Conservation (phyloP, 2,888 invertebrate genomes). For the Mesodorylaimus sp. region DNA sequence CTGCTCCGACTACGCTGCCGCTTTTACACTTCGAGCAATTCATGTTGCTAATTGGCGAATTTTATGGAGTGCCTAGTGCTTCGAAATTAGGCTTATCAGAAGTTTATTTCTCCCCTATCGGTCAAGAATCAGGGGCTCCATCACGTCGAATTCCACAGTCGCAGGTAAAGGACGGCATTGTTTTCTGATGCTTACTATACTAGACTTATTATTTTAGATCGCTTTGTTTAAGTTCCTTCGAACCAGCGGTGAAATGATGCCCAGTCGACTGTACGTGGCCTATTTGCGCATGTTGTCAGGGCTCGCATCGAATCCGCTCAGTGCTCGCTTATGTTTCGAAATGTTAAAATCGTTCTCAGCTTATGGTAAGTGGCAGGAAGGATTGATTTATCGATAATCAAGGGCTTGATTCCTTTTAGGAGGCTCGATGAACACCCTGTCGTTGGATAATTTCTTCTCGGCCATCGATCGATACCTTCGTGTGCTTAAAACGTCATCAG, state of each 20-base stretch:
- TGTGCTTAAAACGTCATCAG: constrained; percentile 37
- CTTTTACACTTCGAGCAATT: constrained; percentile 56
- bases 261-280: constrained; percentile 60
- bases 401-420: constrained; percentile 33
- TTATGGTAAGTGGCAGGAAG: too few species aligned
- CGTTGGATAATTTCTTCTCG: constrained; percentile 66
- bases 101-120: constrained; percentile 11
- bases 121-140: constrained; percentile 4
- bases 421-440: constrained; percentile 39
- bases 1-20: neutral
- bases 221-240: constrained; percentile 75
- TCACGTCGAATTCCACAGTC: neutral
- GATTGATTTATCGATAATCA: too few species aligned
- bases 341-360: neutral
- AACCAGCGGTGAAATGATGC: constrained; percentile 63
- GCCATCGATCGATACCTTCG: constrained; percentile 46
- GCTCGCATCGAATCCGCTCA: constrained; percentile 38
- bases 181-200: neutral
- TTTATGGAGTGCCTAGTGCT: constrained; percentile 12
- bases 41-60: constrained; percentile 41
- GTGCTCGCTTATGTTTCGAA: constrained; percentile 1
- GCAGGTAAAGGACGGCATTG: too few species aligned
- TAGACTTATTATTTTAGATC: constrained; percentile 42
- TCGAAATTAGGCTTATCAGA: neutral
- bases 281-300: constrained; percentile 69